These are phyloP conservation scores for Nettapus auritus DNA, from an alignment of 2,113 vertebrate species.

Conservation along the genomic window DNA sequence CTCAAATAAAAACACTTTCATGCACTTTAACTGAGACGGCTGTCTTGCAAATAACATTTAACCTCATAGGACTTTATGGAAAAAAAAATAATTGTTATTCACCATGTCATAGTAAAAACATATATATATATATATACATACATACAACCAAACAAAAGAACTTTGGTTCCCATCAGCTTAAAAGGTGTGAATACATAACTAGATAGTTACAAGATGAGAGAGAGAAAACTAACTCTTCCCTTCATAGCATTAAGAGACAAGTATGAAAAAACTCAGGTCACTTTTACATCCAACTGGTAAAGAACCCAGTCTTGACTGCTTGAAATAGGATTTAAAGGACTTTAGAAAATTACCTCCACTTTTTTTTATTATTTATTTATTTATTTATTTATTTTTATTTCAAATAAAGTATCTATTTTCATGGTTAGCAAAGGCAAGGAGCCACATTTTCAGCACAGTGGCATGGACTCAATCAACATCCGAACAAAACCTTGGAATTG, in stretches of 20 bases:
- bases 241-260: not conserved
- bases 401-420: not conserved
- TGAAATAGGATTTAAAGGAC: not conserved
- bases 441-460: not conserved
- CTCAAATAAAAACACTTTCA: not conserved
- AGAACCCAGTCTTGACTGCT: not conserved
- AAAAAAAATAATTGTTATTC: not conserved
- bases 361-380: too few species aligned
- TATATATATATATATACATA: not conserved
- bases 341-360: not conserved
- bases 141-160: not conserved
- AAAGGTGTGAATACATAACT: not conserved
- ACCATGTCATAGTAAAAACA: not conserved
- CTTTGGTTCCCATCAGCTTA: not conserved
- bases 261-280: not conserved
- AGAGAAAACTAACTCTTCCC: not conserved
- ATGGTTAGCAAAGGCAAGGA: not conserved
- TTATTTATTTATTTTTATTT: too few species aligned
- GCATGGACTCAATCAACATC: not conserved
- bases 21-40: not conserved
- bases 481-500: not conserved
- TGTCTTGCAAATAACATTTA: not conserved
- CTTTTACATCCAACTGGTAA: not conserved
- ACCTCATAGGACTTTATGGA: not conserved
- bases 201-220: not conserved